Percentiles rank a stretch among this genome's conserved stretches.
Conservation (phyloP, 1,140 invertebrate genomes). For the Drosophila nikananu region DNA sequence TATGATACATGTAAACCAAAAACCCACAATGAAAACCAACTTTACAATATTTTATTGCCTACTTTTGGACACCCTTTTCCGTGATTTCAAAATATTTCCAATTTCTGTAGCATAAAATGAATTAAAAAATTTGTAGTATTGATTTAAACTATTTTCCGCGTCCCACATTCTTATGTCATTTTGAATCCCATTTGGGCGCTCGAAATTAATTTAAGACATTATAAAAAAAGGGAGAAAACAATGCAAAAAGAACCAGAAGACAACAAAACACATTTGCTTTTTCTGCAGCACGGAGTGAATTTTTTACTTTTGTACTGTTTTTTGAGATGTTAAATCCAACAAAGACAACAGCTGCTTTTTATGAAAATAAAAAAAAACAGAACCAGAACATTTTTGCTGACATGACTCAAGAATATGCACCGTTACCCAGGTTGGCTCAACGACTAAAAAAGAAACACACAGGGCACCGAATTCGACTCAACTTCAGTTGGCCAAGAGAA, state of each 20-base stretch:
- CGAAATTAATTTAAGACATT: not conserved
- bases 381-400: not conserved
- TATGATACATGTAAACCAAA: too few relatives aligned
- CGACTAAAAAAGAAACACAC: slow-evolving; percentile 12
- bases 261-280: not conserved
- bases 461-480: slow-evolving; percentile 8
- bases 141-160: too few relatives aligned
- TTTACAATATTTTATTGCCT: too few relatives aligned
- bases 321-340: slow-evolving; percentile 16
- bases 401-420: slow-evolving; percentile 69
- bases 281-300: not conserved
- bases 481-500: slow-evolving; percentile 43
- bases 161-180: not conserved
- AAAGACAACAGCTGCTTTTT: slow-evolving; percentile 43
- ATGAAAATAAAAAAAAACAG: not conserved
- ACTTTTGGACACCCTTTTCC: too few relatives aligned
- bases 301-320: not conserved
- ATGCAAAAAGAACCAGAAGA: not conserved
- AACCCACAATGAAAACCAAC: too few relatives aligned
- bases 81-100: too few relatives aligned
- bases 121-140: too few relatives aligned
- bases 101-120: too few relatives aligned
- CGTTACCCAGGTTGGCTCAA: slow-evolving; percentile 52
- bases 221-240: not conserved
- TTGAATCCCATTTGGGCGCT: not conserved